Evolutionary conservation across 2,888 invertebrate genomes (phyloP).

Genomic region (Arrhopalites spinosus): DNA sequence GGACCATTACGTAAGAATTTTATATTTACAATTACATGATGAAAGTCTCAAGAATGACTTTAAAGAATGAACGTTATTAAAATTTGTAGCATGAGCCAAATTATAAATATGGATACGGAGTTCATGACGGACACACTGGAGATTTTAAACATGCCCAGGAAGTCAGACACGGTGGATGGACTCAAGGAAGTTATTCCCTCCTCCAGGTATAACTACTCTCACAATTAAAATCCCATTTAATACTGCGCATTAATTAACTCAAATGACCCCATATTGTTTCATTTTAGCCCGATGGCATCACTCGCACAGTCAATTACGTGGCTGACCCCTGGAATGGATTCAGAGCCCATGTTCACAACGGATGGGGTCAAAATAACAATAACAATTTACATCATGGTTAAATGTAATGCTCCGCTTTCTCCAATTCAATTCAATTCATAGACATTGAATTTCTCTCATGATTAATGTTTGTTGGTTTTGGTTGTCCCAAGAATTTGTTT

Average conservation of each 20-base stretch:
- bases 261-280: no score
- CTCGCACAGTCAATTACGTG: conserved; percentile 5
- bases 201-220: conserved; percentile 1
- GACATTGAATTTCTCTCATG: no score
- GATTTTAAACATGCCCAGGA: conserved; percentile 9
- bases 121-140: conserved; percentile 7
- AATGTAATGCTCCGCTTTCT: no score
- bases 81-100: conserved; percentile 58
- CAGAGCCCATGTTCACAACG: conserved; percentile 4
- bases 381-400: no score
- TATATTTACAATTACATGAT: no score
- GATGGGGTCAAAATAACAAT: not conserved
- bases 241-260: no score
- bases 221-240: no score
- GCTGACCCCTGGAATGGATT: conserved; percentile 25
- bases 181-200: conserved; percentile 5
- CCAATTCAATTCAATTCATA: no score
- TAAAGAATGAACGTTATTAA: not conserved
- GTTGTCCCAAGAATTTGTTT: no score
- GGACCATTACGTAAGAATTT: no score
- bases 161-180: not conserved
- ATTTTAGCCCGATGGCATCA: conserved; percentile 1
- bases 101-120: conserved; percentile 17
- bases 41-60: no score
- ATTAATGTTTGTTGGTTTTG: no score